A percentile compares a stretch with the other conserved stretches of the same genome.
These are phyloP conservation scores for Dendroctonus ponderosae DNA, from an alignment of 1,140 invertebrate genomes.

Conservation along the genomic window DNA sequence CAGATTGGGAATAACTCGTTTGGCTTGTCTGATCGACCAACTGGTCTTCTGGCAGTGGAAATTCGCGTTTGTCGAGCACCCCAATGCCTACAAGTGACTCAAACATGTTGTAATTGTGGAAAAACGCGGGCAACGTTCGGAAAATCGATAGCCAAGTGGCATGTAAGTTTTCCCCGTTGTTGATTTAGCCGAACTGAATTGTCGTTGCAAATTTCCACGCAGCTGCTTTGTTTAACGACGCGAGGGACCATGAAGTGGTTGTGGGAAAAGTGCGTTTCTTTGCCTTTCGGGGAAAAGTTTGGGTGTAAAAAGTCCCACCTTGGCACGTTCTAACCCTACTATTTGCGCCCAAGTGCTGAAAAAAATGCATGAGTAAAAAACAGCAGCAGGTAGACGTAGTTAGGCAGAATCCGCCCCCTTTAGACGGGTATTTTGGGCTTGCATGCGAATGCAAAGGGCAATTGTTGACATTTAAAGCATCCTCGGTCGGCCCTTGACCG, in stretches of 20 bases:
- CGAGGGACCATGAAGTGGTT: slow-evolving; percentile 23
- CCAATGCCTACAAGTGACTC: slow-evolving; percentile 15
- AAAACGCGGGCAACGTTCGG: slow-evolving; percentile 23
- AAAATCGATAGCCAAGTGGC: slow-evolving; percentile 29
- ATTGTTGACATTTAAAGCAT: too few species aligned
- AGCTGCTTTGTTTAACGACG: background rate
- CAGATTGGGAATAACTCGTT: background rate
- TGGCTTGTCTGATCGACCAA: background rate
- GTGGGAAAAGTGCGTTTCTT: slow-evolving; percentile 28
- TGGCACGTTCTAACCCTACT: too few species aligned
- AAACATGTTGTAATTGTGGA: slow-evolving; percentile 26
- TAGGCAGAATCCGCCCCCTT: too few species aligned
- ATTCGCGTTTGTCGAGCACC: background rate
- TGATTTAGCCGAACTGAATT: slow-evolving; percentile 3
- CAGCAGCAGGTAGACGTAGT: too few species aligned
- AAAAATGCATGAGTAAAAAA: too few species aligned
- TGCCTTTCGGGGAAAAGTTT: background rate
- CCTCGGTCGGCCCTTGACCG: too few species aligned
- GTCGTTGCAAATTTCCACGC: slow-evolving; percentile 3
- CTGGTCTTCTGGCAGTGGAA: background rate
- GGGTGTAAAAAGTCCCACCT: too few species aligned
- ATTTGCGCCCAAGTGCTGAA: too few species aligned
- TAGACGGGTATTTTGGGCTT: too few species aligned
- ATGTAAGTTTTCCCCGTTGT: slow-evolving; percentile 26
- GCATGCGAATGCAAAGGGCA: too few species aligned